Evolutionary conservation across 1,140 invertebrate species (phyloP).

Genomic region (Diorhabda elongata): DNA sequence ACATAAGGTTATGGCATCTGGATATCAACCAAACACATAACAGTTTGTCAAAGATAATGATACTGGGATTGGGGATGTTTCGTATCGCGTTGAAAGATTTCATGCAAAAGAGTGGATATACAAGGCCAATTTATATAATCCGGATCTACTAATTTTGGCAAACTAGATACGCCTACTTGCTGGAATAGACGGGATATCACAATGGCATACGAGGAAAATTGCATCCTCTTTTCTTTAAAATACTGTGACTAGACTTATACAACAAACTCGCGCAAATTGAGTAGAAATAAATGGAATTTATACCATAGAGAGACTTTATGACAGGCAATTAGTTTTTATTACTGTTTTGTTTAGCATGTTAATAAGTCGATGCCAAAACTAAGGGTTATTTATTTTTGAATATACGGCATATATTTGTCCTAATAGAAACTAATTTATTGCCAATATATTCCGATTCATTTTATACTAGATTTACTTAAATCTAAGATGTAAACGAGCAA

Average conservation of each 20-base stretch:
- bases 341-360: constrained; percentile 1
- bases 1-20: constrained; percentile 44
- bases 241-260: constrained; percentile 24
- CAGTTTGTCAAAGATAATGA: constrained; percentile 46
- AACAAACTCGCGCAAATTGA: constrained; percentile 19
- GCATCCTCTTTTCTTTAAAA: constrained; percentile 24
- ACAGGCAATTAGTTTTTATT: constrained; percentile 6
- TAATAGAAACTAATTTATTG: too few species aligned
- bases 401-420: too few species aligned
- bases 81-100: constrained; percentile 26
- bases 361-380: neutral
- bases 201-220: constrained; percentile 27
- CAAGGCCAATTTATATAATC: constrained; percentile 22
- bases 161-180: constrained; percentile 21
- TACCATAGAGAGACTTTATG: neutral
- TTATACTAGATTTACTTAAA: too few species aligned
- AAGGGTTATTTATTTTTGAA: too few species aligned
- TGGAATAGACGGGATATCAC: constrained; percentile 19
- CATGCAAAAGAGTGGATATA: constrained; percentile 28
- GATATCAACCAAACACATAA: constrained; percentile 48
- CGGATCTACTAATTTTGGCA: constrained; percentile 24
- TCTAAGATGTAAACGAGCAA: too few species aligned
- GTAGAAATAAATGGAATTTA: constrained; percentile 23
- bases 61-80: constrained; percentile 29
- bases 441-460: too few species aligned